Percentiles rank a stretch among this genome's conserved stretches.
Conservation (phyloP, 2,888 invertebrate genomes). For the Rhagonycha fulva region DNA sequence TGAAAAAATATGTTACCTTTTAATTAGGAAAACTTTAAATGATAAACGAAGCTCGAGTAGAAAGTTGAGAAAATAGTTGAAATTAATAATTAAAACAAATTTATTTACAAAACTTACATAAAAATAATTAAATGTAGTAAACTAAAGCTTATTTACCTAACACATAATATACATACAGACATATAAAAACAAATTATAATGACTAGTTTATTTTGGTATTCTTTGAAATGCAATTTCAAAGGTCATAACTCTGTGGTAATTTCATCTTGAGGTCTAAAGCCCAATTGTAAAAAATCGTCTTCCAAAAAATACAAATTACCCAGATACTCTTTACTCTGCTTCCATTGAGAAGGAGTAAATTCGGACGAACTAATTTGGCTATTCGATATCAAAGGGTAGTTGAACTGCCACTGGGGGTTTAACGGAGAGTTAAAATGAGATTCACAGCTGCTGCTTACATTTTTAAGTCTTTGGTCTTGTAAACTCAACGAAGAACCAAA, state of each 20-base stretch:
- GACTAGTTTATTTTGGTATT: constrained; percentile 34
- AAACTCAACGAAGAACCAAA: constrained; percentile 51
- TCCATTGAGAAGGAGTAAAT: constrained; percentile 57
- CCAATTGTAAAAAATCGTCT: constrained; percentile 82
- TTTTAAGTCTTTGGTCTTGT: constrained; percentile 49
- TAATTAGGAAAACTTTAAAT: neutral
- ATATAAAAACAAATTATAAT: constrained; percentile 2
- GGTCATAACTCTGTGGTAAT: constrained; percentile 80
- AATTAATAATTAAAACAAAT: neutral
- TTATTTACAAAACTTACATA: constrained; percentile 2
- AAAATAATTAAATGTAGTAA: neutral
- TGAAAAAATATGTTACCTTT: neutral
- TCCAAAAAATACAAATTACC: constrained; percentile 71
- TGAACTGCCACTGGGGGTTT: constrained; percentile 61
- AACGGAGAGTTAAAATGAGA: constrained; percentile 45
- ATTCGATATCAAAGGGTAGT: constrained; percentile 59
- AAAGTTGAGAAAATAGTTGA: neutral
- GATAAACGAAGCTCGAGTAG: neutral
- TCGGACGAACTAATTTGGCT: constrained; percentile 55
- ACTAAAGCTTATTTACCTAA: neutral
- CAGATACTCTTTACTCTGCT: constrained; percentile 52
- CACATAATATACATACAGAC: constrained; percentile 13
- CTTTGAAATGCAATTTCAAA: constrained; percentile 2
- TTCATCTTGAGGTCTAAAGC: constrained; percentile 86
- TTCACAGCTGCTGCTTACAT: constrained; percentile 51